Conservation (phyloP, 2,113 vertebrate genomes). For the Paramormyrops kingsleyae region DNA sequence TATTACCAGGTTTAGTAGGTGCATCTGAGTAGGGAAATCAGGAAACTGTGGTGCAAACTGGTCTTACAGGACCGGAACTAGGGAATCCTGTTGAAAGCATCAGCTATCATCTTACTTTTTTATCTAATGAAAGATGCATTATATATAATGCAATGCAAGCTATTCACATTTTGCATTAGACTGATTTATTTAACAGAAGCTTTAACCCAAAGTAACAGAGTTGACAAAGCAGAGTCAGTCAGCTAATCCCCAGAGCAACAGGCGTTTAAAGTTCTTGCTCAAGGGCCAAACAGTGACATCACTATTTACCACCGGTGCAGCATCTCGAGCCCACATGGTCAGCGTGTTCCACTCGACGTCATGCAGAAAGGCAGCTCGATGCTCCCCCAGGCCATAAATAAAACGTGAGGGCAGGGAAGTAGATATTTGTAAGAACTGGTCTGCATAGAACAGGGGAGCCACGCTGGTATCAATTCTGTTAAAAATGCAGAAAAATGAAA, state of each 20-base stretch:
- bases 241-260: background rate
- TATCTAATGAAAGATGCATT: background rate
- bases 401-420: constrained; percentile 59
- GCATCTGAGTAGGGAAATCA: background rate
- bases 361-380: constrained; percentile 68
- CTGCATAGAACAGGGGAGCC: constrained; percentile 75
- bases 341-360: constrained; percentile 76
- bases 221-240: background rate
- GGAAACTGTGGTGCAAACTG: background rate
- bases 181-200: background rate
- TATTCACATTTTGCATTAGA: background rate
- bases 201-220: background rate
- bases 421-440: constrained; percentile 82
- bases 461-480: constrained; percentile 70
- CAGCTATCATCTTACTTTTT: background rate
- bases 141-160: background rate
- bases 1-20: background rate
- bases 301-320: constrained; percentile 65
- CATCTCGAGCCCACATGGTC: constrained; percentile 79
- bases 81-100: background rate
- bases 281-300: background rate
- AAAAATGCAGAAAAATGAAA: background rate
- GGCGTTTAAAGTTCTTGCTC: background rate
- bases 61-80: background rate
- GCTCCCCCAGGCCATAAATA: constrained; percentile 78